Base-by-base conservation (phyloP, 2,888 invertebrate species). In the Eucriotettix oculatus region DNA sequence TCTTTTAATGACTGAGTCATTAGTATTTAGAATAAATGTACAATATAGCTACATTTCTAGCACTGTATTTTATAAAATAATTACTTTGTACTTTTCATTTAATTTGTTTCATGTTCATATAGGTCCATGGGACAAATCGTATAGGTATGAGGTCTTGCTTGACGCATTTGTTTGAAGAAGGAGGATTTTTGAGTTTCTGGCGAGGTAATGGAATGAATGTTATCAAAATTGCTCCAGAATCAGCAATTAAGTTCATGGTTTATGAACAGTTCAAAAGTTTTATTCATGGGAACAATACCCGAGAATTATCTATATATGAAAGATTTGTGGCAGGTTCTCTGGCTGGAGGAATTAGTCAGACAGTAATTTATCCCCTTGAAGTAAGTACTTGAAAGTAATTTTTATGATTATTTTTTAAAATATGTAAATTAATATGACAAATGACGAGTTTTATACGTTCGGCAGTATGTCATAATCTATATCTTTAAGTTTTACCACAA, bases 171-270 rank as follows among this genome's bases (percentile, higher is more conserved):
- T 74, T 97, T 42, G 82, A 82, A 61, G 99, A 99, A 74, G 99
- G 99, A 63, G 99, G 99, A 10, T 71, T 88, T 1, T 73, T 76
- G 61, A 93, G 96, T 59, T 77, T 99, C 69, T 99, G 99, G 99
- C 80, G 99, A 65, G 99, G 99, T 29, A 99, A 99, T 73, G 95
- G 96, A 62, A 92, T 98, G 67, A 99, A 98, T 74, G 94, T 98
- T 59, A 79, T 99, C 66, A 99, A 99, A 79, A 99, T 99, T 67
- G 99, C 97, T 2, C 99, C 99, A 0, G 99, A 99, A 74, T 90
- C 95, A 0, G 99, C 98, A 0, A 76, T 99, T n/a, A 99, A 99
- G 74, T 99, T 99, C 73, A 92, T 93, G 73, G 94, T 96, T 0
- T 99, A 99, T 74, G 99, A 99, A 72, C 93, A 97, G 78, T 85